Conservation (phyloP, 2,113 vertebrate genomes). For the Plestiodon gilberti region DNA sequence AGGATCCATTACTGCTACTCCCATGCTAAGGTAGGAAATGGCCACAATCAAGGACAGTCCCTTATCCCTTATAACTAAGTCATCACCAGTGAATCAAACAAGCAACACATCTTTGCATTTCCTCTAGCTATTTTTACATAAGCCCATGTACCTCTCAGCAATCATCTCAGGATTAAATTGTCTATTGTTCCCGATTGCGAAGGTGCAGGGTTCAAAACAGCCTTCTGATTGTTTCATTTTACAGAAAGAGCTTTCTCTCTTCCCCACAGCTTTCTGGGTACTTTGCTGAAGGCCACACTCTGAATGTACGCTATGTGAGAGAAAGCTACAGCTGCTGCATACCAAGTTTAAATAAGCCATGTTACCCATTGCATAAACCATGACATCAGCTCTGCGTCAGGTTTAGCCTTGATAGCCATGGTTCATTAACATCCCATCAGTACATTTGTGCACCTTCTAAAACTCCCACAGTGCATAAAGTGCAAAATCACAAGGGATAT, state of each 20-base stretch:
- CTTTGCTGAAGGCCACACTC: not conserved
- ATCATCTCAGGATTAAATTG: not conserved
- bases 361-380: not conserved
- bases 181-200: conserved; percentile 41
- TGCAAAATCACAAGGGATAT: not conserved
- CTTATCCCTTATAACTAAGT: not conserved
- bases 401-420: fast-evolving
- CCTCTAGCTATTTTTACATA: not conserved
- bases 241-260: not conserved
- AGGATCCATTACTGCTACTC: not conserved
- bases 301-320: fast-evolving
- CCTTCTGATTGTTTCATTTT: not conserved
- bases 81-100: not conserved
- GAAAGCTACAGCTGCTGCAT: fast-evolving
- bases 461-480: not conserved
- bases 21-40: not conserved
- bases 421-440: not conserved
- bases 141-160: conserved; percentile 26
- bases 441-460: fast-evolving
- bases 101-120: not conserved
- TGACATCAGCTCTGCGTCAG: not conserved
- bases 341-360: not conserved
- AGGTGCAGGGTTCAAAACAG: not conserved
- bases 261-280: not conserved
- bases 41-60: not conserved